These are phyloP conservation scores for Ardeotis arabs DNA, from an alignment of 2,113 vertebrate genomes.

Conservation along the genomic window DNA sequence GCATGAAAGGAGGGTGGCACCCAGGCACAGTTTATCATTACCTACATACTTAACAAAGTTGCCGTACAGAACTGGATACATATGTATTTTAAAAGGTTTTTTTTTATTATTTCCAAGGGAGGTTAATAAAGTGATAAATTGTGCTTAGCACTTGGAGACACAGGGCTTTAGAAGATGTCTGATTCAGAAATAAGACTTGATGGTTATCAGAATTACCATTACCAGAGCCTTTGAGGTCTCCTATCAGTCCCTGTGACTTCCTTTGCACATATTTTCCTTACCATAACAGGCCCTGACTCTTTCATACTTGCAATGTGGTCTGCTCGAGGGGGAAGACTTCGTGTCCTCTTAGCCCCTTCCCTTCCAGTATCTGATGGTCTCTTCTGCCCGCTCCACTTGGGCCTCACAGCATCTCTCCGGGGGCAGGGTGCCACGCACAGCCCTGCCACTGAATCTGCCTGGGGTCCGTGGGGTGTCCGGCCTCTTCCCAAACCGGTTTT, in stretches of 20 bases:
- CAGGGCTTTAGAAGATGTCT: constrained; percentile 1
- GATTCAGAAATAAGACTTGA: constrained; percentile 47
- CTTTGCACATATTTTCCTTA: constrained; percentile 53
- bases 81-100: neutral
- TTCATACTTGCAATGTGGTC: constrained; percentile 9
- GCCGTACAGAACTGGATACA: neutral
- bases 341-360: neutral
- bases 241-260: constrained; percentile 57
- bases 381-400: rapidly evolving
- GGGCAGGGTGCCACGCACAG: neutral
- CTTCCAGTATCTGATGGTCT: neutral
- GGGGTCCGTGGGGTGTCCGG: neutral
- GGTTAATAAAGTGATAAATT: neutral
- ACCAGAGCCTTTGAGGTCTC: constrained; percentile 39
- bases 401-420: neutral
- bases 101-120: neutral
- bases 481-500: neutral
- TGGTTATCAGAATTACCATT: constrained; percentile 60
- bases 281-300: constrained; percentile 20
- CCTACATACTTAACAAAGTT: neutral
- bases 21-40: neutral
- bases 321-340: neutral
- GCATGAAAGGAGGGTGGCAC: constrained; percentile 41
- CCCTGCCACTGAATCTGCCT: neutral
- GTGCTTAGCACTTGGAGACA: constrained; percentile 1